Base-by-base conservation (phyloP, 2,888 invertebrate species). In the Platycnemis pennipes region DNA sequence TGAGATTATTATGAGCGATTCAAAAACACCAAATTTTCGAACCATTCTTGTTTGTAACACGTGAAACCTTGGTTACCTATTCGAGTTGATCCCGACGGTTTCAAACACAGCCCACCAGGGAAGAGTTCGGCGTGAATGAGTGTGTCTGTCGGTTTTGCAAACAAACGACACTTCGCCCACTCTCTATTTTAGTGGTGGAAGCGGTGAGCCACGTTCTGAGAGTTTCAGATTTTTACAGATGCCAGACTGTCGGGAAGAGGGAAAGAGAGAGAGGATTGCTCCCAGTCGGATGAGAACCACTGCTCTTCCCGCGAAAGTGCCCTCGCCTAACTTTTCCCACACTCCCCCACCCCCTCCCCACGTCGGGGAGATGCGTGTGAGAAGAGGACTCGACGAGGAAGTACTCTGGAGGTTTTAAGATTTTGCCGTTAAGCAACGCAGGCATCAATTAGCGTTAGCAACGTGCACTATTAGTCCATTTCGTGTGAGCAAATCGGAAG, bases 261-360 rank as follows among this genome's bases (percentile, higher is more conserved):
- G 19, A 63, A 8, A 11, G 16, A 26, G 63, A 56, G 44, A 44
- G 63, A 31, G n/a, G 63, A 91, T 69, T 44, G 16, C 91, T 56
- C 1, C 0, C n/a, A 5, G 63, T 91, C 44, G 63, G 91, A 44
- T 91, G 63, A 69, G 91, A 91, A 69, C 91, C 53, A 42, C 26
- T 63, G 91, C 69, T 91, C 91, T 13, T n/a, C 44, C n/a, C 69
- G 91, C 49, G 91, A 63, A 91, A 91, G 91, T 69, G 91, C 89
- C 19, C 37, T 16, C 53, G 49, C 37, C 56, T 16, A 91, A n/a
- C 44, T 56, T 44, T 44, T 91, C 56, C 63, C 44, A 44, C 91
- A 44, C 42, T n/a, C 91, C 42, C n/a, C n/a, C 88, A n/a, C n/a
- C n/a, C n/a, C n/a, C n/a, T n/a, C 42, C 26, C 44, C 42, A 19